A percentile compares a stretch with the other conserved stretches of the same genome.
phyloP scores from a whole-genome alignment of 2,888 invertebrate species.

The Hymenopus coronatus region DNA sequence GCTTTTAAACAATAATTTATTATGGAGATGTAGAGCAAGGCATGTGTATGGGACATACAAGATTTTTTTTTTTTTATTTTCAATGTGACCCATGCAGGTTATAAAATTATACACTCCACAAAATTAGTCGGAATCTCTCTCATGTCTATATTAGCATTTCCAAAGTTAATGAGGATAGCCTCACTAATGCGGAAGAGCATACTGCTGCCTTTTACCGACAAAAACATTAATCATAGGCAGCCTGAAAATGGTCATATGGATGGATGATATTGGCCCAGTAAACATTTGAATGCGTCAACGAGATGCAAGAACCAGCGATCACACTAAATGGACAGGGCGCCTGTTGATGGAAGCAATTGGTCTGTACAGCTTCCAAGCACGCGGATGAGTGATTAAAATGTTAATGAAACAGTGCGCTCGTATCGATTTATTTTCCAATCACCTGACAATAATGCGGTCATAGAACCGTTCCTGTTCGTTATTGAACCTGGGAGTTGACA shows the following conservation, averaged over 20 bases:
- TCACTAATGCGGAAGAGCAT: background rate
- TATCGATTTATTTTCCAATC: background rate
- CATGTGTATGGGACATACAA: too few relatives aligned
- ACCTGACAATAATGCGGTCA: background rate
- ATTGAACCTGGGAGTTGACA: background rate
- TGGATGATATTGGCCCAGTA: background rate
- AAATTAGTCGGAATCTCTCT: background rate
- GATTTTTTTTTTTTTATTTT: too few relatives aligned
- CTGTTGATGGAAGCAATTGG: background rate
- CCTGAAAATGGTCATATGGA: background rate
- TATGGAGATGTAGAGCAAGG: too few relatives aligned
- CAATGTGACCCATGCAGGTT: too few relatives aligned
- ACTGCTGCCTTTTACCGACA: background rate
- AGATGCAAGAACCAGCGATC: background rate
- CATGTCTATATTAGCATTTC: background rate
- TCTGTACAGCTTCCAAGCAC: background rate
- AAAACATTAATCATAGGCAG: background rate
- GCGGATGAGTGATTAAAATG: background rate
- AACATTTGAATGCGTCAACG: background rate
- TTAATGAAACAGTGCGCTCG: background rate
- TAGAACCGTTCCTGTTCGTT: background rate
- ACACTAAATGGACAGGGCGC: background rate
- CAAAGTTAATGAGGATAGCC: background rate
- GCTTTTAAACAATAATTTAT: too few relatives aligned
- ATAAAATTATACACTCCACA: background rate